Evolutionary conservation across 2,113 vertebrate genomes (phyloP).

Genomic region (Aythya baeri): DNA sequence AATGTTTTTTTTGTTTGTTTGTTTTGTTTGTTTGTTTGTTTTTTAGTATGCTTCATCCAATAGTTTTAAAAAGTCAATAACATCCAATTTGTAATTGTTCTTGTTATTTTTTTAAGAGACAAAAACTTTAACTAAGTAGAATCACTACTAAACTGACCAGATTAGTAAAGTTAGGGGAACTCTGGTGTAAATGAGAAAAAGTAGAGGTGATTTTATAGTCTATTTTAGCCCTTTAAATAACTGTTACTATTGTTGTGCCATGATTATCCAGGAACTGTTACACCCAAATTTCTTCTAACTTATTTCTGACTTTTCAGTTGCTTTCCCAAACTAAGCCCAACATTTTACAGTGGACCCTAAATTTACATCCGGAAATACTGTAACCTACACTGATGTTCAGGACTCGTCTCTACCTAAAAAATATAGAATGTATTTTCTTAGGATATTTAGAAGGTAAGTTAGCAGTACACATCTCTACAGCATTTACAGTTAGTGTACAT

Average conservation of each 20-base stretch:
- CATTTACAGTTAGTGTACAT: neutral
- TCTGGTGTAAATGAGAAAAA: neutral
- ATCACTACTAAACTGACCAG: neutral
- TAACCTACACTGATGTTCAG: neutral
- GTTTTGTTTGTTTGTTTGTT: no score
- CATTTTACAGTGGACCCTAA: neutral
- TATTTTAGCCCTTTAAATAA: neutral
- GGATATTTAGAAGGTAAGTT: neutral
- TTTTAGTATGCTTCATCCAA: neutral
- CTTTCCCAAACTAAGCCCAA: neutral
- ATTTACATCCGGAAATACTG: neutral
- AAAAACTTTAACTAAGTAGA: neutral
- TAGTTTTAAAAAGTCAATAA: neutral
- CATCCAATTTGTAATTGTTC: neutral
- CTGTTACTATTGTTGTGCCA: neutral
- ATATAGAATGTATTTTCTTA: neutral
- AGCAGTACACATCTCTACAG: neutral
- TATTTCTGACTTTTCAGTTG: neutral
- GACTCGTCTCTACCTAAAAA: neutral
- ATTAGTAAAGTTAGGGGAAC: neutral
- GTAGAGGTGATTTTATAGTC: neutral
- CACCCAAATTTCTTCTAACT: neutral
- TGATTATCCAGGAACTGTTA: neutral
- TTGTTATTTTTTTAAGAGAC: neutral
- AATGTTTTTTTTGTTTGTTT: no score